phyloP scores from a whole-genome alignment of 1,140 invertebrate species.

The Apis cerana region DNA sequence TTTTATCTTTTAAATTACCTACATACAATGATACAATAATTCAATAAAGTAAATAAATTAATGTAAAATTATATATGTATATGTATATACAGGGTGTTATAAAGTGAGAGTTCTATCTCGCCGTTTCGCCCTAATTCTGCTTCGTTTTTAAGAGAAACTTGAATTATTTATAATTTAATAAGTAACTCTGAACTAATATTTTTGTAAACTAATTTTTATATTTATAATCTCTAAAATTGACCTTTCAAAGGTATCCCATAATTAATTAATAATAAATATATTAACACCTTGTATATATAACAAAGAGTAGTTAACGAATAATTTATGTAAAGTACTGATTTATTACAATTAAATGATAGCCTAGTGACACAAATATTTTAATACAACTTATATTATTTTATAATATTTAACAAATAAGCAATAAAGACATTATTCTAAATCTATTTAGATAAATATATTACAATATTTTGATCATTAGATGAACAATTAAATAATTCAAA shows the following conservation, averaged over 20 bases:
- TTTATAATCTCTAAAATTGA: too few species aligned
- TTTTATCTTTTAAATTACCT: not conserved
- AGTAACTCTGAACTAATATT: too few species aligned
- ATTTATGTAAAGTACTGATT: conserved; percentile 40
- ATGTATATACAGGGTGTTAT: too few species aligned
- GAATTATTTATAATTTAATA: too few species aligned
- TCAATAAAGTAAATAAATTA: too few species aligned
- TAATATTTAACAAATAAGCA: conserved; percentile 36
- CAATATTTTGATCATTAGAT: conserved; percentile 32
- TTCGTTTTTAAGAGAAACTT: too few species aligned
- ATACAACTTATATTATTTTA: conserved; percentile 31
- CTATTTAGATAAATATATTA: conserved; percentile 48
- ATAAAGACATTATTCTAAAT: conserved; percentile 27
- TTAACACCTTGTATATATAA: not conserved
- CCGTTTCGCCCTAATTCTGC: too few species aligned
- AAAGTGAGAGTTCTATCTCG: too few species aligned
- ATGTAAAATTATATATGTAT: too few species aligned
- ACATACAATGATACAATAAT: not conserved
- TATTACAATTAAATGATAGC: conserved; percentile 45
- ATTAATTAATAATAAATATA: too few species aligned
- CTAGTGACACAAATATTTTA: conserved; percentile 35
- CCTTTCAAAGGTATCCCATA: too few species aligned
- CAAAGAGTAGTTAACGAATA: not conserved
- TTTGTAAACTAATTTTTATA: too few species aligned
- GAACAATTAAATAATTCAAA: conserved; percentile 34